phyloP scores from a whole-genome alignment of 2,888 invertebrate species.

The Mactromeris polynyma region DNA sequence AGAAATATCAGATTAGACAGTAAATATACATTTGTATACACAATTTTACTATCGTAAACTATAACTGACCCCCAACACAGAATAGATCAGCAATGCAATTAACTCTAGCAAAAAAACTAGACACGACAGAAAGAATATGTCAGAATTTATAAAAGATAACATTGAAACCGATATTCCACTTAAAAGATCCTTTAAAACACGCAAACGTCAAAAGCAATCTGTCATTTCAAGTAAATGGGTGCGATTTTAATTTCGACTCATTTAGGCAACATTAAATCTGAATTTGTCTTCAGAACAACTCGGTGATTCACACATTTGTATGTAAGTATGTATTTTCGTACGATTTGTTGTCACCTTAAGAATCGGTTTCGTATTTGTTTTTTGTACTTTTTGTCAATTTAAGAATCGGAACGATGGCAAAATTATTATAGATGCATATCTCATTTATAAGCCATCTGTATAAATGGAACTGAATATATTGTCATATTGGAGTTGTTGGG shows the following conservation, averaged over 20 bases:
- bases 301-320: not conserved
- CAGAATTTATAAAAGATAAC: not conserved
- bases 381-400: not conserved
- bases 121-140: not conserved
- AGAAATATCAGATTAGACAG: not conserved
- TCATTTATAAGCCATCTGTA: not conserved
- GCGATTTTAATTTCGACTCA: not conserved
- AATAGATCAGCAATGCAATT: not conserved
- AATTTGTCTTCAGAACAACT: not conserved
- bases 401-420: not conserved
- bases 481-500: not conserved
- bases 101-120: not conserved
- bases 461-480: not conserved
- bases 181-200: not conserved
- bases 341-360: not conserved
- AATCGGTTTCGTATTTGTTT: not conserved
- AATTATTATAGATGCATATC: not conserved
- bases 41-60: not conserved
- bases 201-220: not conserved
- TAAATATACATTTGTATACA: not conserved
- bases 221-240: not conserved
- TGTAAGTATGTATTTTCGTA: not conserved
- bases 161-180: not conserved
- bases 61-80: not conserved
- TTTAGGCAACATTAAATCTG: not conserved